phyloP scores from a whole-genome alignment of 2,888 invertebrate genomes.

The Mesorhabditis sp. region DNA sequence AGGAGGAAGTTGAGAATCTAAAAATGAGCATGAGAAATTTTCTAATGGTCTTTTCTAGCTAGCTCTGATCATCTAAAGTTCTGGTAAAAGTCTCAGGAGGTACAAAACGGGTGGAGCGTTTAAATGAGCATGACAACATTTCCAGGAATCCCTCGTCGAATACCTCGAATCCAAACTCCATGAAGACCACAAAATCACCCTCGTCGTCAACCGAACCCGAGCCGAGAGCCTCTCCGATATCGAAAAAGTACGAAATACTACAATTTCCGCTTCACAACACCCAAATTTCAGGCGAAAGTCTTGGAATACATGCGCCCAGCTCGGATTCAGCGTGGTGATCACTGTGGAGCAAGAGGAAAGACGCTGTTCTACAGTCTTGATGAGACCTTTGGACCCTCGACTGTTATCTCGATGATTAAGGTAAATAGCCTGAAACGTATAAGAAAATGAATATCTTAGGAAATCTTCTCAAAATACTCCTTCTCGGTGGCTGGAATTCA shows the following conservation, averaged over 20 bases:
- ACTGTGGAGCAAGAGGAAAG: background rate
- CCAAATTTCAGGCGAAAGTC: background rate
- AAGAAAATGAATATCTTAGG: background rate
- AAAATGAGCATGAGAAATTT: too few species aligned
- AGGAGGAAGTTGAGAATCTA: too few species aligned
- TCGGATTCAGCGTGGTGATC: background rate
- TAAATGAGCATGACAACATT: background rate
- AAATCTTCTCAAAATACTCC: background rate
- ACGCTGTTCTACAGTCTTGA: slow-evolving; percentile 2
- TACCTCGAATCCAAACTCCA: background rate
- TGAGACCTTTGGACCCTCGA: background rate
- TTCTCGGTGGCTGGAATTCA: background rate
- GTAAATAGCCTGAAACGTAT: background rate
- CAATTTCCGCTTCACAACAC: background rate
- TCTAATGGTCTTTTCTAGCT: too few species aligned
- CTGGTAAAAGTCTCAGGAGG: too few species aligned
- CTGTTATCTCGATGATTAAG: background rate
- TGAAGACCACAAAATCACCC: slow-evolving; percentile 1
- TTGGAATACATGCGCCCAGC: background rate
- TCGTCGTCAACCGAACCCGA: slow-evolving; percentile 4
- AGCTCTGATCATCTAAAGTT: too few species aligned
- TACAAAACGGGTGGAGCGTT: background rate
- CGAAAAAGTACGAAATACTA: slow-evolving; percentile 1
- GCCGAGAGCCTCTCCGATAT: background rate
- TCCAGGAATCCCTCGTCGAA: background rate